phyloP scores from a whole-genome alignment of 2,113 vertebrate species.

The Calyptommatus sinebrachiatus region DNA sequence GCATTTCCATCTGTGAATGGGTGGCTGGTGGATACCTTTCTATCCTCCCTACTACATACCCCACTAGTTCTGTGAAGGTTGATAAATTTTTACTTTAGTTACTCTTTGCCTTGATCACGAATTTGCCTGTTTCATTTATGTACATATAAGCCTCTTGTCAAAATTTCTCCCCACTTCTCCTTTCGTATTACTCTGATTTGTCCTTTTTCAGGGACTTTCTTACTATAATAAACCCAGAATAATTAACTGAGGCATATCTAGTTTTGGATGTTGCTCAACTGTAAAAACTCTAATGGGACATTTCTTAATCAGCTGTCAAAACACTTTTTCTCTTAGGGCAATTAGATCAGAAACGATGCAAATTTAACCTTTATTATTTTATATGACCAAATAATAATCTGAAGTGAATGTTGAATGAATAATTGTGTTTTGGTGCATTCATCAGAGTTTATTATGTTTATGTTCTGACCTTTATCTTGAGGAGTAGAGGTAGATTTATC shows the following conservation, averaged over 20 bases:
- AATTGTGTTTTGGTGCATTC: neutral
- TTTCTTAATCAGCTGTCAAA: neutral
- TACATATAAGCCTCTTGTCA: neutral
- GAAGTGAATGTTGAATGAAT: neutral
- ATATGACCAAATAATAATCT: neutral
- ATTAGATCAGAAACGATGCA: neutral
- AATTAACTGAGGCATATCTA: neutral
- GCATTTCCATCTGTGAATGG: too few relatives aligned
- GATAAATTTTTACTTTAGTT: neutral
- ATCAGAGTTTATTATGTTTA: neutral
- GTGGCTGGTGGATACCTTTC: too few relatives aligned
- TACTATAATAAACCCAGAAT: neutral
- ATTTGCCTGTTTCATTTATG: neutral
- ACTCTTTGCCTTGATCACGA: neutral
- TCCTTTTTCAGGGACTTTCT: conserved; percentile 14
- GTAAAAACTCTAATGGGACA: neutral
- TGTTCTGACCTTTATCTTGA: neutral
- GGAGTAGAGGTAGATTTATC: neutral
- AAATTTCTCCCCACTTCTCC: neutral
- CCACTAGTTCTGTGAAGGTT: too few relatives aligned
- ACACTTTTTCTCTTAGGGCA: neutral
- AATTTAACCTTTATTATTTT: neutral
- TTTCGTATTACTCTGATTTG: neutral
- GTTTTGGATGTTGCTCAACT: neutral
- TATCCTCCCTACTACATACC: too few relatives aligned